A percentile compares a stretch with the other conserved stretches of the same genome.
Evolutionary conservation across 2,797 vertebrate genomes (phyloP).

Genomic region (Fistularia commersonii): DNA sequence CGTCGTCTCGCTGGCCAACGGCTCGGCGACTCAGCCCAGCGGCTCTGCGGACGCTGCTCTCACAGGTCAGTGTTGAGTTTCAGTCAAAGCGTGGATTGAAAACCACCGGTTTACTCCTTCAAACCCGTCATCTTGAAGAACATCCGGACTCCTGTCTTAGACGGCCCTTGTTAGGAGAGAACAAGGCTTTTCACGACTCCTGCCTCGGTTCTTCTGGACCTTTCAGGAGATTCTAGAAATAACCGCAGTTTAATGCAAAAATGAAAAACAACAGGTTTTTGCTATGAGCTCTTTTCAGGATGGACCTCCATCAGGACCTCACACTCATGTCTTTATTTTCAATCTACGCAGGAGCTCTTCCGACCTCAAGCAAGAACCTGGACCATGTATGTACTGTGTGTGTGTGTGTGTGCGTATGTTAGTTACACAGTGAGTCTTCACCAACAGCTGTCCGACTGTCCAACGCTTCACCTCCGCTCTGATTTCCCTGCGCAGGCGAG

Average conservation of each 20-base stretch:
- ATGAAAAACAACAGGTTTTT: no score
- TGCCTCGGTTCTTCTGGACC: not conserved
- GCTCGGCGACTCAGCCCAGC: slow-evolving; percentile 86
- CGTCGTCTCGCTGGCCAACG: slow-evolving; percentile 89
- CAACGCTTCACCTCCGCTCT: not conserved
- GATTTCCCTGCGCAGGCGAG: slow-evolving; percentile 78
- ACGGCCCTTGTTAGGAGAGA: not conserved
- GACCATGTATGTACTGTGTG: slow-evolving; percentile 85
- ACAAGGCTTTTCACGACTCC: not conserved
- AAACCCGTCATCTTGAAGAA: no score
- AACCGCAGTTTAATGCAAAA: no score
- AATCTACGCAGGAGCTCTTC: slow-evolving; percentile 80
- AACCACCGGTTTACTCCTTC: no score
- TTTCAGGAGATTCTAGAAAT: no score
- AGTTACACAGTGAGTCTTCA: no score
- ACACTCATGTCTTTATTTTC: slow-evolving; percentile 13
- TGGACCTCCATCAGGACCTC: not conserved
- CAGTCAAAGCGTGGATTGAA: not conserved
- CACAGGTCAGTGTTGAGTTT: slow-evolving; percentile 76
- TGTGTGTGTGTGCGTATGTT: not conserved
- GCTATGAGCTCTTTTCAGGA: no score
- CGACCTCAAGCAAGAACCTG: slow-evolving; percentile 88
- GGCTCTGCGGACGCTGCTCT: slow-evolving; percentile 86
- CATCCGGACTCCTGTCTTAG: no score
- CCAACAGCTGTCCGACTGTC: no score